These are phyloP conservation scores for Eleutherodactylus coqui DNA, from an alignment of 2,797 vertebrate genomes.

Conservation along the genomic window DNA sequence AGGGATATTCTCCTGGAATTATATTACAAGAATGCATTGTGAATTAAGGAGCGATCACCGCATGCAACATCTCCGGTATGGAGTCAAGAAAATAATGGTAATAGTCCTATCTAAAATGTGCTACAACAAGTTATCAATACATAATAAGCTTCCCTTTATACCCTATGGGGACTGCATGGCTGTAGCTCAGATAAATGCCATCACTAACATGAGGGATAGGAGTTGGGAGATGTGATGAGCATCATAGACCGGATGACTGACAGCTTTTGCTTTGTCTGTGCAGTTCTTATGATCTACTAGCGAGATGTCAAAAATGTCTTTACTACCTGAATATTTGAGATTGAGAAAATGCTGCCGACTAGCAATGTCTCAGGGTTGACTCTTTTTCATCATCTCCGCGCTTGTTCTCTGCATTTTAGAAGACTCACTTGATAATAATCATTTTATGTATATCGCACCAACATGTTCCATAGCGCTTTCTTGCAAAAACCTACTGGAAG, in stretches of 20 bases:
- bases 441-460: background rate
- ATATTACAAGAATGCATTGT: background rate
- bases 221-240: slow-evolving; percentile 28
- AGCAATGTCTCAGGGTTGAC: background rate
- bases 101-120: background rate
- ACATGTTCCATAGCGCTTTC: background rate
- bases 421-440: background rate
- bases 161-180: slow-evolving; percentile 25
- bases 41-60: background rate
- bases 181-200: slow-evolving; percentile 33
- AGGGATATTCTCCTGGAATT: slow-evolving; percentile 89
- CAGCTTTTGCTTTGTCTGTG: slow-evolving; percentile 36
- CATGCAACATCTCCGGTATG: background rate
- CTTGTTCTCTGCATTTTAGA: background rate
- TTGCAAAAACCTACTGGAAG: background rate
- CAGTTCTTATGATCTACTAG: slow-evolving; percentile 50
- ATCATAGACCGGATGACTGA: slow-evolving; percentile 42
- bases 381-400: slow-evolving; percentile 22
- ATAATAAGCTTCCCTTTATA: background rate
- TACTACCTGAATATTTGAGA: slow-evolving; percentile 32
- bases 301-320: slow-evolving; percentile 51
- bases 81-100: background rate
- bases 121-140: background rate
- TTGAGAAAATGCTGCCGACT: background rate
- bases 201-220: slow-evolving; percentile 35